phyloP scores from a whole-genome alignment of 2,113 vertebrate genomes.

The Carassius auratus region DNA sequence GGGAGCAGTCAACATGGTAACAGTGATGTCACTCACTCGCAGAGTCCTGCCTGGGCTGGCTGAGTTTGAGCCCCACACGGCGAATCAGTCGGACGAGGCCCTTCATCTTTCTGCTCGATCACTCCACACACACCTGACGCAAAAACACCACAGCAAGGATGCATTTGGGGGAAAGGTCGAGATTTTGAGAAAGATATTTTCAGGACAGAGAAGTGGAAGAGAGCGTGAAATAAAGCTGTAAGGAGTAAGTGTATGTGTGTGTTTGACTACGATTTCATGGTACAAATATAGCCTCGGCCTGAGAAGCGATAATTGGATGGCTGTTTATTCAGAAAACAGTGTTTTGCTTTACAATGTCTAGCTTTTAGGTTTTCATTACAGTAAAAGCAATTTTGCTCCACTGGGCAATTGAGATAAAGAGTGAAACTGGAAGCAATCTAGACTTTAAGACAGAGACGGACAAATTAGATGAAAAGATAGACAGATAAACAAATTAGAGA shows the following conservation, averaged over 20 bases:
- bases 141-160: not conserved
- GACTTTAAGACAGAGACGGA: slow-evolving; percentile 8
- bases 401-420: slow-evolving; percentile 23
- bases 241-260: slow-evolving; percentile 20
- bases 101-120: slow-evolving; percentile 87
- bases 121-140: slow-evolving; percentile 83
- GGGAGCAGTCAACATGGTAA: not conserved
- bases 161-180: not conserved
- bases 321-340: slow-evolving; percentile 20
- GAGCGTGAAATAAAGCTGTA: slow-evolving; percentile 33
- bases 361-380: slow-evolving; percentile 29
- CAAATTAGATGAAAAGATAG: no score
- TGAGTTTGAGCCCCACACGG: slow-evolving; percentile 86
- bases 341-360: slow-evolving; percentile 22
- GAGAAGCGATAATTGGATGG: slow-evolving; percentile 34
- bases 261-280: slow-evolving; percentile 29
- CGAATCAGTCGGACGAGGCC: slow-evolving; percentile 78
- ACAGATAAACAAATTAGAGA: not conserved
- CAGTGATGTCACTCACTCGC: slow-evolving; percentile 77
- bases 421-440: no score
- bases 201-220: slow-evolving; percentile 19
- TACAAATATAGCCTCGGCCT: slow-evolving; percentile 28
- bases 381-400: slow-evolving; percentile 13
- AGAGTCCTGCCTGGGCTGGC: slow-evolving; percentile 83
- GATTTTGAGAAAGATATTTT: slow-evolving; percentile 13